Evolutionary conservation across 2,888 invertebrate genomes (phyloP), one percentile per base, ranked within the genome.

Genomic region (Asteroscopus sphinx): DNA sequence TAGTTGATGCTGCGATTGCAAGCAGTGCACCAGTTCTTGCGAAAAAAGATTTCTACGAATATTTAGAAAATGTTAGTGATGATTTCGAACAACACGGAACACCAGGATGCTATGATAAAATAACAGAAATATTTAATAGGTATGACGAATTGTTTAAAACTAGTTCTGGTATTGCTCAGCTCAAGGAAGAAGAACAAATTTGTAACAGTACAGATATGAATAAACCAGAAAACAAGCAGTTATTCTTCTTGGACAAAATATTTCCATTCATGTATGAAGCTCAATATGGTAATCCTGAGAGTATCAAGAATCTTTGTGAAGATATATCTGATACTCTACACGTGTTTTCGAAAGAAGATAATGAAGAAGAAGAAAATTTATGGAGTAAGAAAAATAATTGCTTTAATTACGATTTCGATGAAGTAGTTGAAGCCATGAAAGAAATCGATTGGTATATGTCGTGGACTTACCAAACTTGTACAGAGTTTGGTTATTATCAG

Each of bases 401-500:
- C 68, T 79, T 73, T 33, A 76, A 85, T 59, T 87, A 86, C 17
- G 85, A 88, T 56, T 93, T 92, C 40, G 80, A 89, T 47, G 70
- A 71, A 13, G 79, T 88, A 76, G 80, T 92, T 12, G 73, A 85
- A 49, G 51, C 60, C 15, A 79, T 85, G 44, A 81, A 76, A 42
- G 57, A 76, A 3, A 68, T 77, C 16, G 81, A 85, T 52, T 81
- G 77, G 81, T 58, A 64, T n/a, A 69, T 77, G 1, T 78, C 90
- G 8, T 97, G 97, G 97, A 90, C 88, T 0, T 97, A 96, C 81
- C 97, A 97, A 86, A 96, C 96, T 0, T 97, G 97, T 85, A 96
- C 96, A 3, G 97, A 97, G 87, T 97, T 96, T 79, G 96, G 97
- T 25, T 97, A 95, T 80, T 97, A 94, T 81, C 96, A 96, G 82